These are phyloP conservation scores for Xylota segnis DNA, from an alignment of 2,888 invertebrate species.

Conservation along the genomic window DNA sequence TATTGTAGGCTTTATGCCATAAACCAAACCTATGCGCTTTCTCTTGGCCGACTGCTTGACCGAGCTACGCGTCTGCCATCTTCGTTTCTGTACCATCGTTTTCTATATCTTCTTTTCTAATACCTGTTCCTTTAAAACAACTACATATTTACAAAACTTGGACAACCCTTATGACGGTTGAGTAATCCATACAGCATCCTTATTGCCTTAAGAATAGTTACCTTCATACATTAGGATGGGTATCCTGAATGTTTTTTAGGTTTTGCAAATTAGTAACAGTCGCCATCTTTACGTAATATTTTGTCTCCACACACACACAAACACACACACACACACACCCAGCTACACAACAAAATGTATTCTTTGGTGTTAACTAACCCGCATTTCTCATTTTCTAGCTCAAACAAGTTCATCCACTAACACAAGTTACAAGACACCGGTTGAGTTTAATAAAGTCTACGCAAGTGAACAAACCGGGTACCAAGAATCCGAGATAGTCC, in stretches of 20 bases:
- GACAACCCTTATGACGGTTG: no score
- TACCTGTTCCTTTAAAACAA: no score
- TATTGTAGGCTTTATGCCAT: no score
- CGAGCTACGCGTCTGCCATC: no score
- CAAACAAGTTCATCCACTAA: constrained; percentile 41
- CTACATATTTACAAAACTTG: no score
- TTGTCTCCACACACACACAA: neutral
- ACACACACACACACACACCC: neutral
- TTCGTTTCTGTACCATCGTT: no score
- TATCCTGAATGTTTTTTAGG: neutral
- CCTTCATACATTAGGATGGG: no score
- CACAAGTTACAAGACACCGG: constrained; percentile 37
- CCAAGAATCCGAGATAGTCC: constrained; percentile 15
- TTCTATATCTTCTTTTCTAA: no score
- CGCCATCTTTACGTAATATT: neutral
- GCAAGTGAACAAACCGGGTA: constrained; percentile 65
- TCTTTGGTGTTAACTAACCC: constrained; percentile 32
- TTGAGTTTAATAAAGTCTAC: constrained; percentile 17
- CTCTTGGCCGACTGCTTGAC: no score
- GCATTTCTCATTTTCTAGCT: constrained; percentile 61
- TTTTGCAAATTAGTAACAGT: neutral
- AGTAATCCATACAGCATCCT: no score
- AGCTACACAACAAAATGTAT: neutral
- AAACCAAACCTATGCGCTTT: no score
- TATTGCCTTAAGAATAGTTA: no score